A percentile compares a stretch with the other conserved stretches of the same genome.
phyloP scores from a whole-genome alignment of 2,113 vertebrate species.

The Oriolus oriolus region DNA sequence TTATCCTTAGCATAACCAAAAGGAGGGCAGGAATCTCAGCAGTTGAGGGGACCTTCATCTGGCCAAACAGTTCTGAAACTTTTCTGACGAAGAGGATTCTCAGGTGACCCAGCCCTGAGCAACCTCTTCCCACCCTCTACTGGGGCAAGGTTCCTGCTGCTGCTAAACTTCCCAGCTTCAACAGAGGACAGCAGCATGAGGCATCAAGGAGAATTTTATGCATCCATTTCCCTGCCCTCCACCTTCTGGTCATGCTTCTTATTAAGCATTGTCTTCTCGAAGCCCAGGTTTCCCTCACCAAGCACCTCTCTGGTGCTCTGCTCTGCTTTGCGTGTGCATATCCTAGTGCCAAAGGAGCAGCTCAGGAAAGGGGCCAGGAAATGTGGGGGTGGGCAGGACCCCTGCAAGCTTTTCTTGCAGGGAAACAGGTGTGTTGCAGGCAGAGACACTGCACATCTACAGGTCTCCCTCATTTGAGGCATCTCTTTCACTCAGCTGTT shows the following conservation, averaged over 20 bases:
- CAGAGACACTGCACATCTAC: neutral
- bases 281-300: neutral
- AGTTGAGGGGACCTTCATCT: neutral
- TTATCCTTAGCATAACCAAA: neutral
- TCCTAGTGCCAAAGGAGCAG: neutral
- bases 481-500: neutral
- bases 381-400: rapidly evolving
- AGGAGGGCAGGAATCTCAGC: neutral
- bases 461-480: neutral
- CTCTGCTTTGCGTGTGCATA: rapidly evolving
- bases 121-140: neutral
- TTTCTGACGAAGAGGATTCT: neutral
- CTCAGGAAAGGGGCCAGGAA: neutral
- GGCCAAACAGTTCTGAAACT: neutral
- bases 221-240: neutral
- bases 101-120: neutral
- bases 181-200: neutral
- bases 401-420: neutral
- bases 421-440: neutral
- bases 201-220: neutral
- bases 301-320: neutral
- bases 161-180: neutral
- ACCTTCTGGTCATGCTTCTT: neutral
- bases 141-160: neutral
- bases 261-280: neutral